Conservation (phyloP, 2,888 invertebrate species). For the Heliconius erato region DNA sequence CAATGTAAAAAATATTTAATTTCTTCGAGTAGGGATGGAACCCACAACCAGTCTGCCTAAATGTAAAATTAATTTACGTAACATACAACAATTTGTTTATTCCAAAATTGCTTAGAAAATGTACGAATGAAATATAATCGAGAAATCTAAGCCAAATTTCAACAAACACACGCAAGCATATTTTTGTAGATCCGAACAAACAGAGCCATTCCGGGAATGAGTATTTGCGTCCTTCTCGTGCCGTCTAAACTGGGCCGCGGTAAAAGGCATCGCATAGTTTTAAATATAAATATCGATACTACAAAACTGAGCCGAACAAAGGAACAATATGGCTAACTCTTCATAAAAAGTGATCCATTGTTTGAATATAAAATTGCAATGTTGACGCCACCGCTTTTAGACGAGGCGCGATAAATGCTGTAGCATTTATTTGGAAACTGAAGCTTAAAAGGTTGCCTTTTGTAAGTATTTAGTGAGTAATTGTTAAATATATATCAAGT, state of each 20-base stretch:
- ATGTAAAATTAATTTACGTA: too few relatives aligned
- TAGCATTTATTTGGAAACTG: conserved; percentile 14
- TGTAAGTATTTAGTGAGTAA: background rate
- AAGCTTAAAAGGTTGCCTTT: conserved; percentile 22
- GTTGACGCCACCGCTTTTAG: conserved; percentile 45
- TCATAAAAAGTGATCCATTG: conserved; percentile 47
- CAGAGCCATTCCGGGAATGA: conserved; percentile 38
- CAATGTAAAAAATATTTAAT: too few relatives aligned
- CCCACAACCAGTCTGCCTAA: too few relatives aligned
- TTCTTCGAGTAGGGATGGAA: too few relatives aligned
- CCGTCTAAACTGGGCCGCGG: conserved; percentile 30
- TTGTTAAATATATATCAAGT: conserved; percentile 21
- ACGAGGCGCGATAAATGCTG: conserved; percentile 39
- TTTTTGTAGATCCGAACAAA: conserved; percentile 34
- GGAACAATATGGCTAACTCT: conserved; percentile 45
- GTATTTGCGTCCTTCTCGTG: conserved; percentile 31
- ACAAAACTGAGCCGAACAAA: conserved; percentile 19
- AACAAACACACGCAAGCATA: conserved; percentile 18
- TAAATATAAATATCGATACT: conserved; percentile 43
- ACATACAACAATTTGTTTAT: too few relatives aligned
- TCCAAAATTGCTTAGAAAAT: too few relatives aligned
- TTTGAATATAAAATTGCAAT: conserved; percentile 50
- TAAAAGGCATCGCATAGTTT: conserved; percentile 40
- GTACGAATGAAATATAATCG: background rate
- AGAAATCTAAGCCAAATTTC: conserved; percentile 10